A percentile compares a stretch with the other conserved stretches of the same genome.
These are phyloP conservation scores for Serranus cabrilla DNA, from an alignment of 2,797 vertebrate genomes.

Conservation along the genomic window DNA sequence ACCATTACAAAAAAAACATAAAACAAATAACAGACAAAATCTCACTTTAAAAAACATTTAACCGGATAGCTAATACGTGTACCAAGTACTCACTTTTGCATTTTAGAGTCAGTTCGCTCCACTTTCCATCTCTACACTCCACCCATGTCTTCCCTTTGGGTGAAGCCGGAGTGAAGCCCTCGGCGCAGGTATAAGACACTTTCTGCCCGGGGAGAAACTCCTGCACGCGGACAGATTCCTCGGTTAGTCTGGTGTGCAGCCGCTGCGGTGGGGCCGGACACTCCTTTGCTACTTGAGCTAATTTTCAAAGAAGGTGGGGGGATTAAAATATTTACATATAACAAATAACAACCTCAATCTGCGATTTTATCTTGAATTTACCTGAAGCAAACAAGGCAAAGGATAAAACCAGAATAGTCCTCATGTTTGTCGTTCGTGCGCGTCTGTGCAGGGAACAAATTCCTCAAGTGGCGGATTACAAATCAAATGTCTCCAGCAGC, in stretches of 20 bases:
- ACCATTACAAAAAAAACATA: too few species aligned
- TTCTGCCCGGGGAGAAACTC: conserved; percentile 36
- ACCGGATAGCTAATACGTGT: accelerated
- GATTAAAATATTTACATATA: background rate
- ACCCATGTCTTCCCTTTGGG: background rate
- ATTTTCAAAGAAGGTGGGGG: background rate
- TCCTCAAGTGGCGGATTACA: background rate
- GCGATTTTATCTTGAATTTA: conserved; percentile 21
- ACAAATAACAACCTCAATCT: background rate
- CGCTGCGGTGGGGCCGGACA: conserved; percentile 60
- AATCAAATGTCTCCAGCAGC: background rate
- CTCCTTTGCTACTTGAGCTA: conserved; percentile 20
- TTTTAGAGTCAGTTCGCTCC: conserved; percentile 68
- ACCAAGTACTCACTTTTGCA: conserved; percentile 75
- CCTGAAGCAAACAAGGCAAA: conserved; percentile 48
- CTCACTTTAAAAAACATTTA: accelerated
- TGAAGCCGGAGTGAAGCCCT: conserved; percentile 20
- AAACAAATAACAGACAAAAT: accelerated
- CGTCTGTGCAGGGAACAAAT: background rate
- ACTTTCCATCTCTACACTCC: conserved; percentile 60
- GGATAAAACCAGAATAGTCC: conserved; percentile 28
- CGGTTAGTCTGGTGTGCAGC: background rate
- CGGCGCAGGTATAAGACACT: conserved; percentile 64
- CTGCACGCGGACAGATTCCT: accelerated
- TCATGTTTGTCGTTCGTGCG: conserved; percentile 35